Base-by-base conservation (phyloP, 2,113 vertebrate genomes). In the Uropsilus gracilis region DNA sequence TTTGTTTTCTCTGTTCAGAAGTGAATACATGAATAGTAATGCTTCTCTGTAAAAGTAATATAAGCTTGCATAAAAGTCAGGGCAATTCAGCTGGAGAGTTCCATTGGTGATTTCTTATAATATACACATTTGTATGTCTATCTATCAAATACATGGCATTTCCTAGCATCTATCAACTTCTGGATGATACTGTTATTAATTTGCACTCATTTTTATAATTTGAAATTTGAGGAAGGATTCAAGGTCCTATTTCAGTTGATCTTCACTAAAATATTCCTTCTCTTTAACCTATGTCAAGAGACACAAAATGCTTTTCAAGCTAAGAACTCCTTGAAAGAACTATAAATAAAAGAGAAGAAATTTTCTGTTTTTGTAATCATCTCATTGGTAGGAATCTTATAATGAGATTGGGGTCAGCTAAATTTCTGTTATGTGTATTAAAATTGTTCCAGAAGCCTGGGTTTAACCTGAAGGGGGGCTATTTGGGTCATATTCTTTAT, bases 1-100 rank as follows among this genome's bases (percentile, higher is more conserved):
- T 73, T 95, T 88, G 39, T 83, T 96, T 96, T 91, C 4, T 4
- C 59, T 95, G 46, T 78, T 91, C 44, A 59, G 82, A 92, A 89
- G 68, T 64, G 78, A 94, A 93, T 89, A 53, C 14, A 32, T 89
- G 64, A 95, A 94, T 81, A 86, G 16, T 73, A 69, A 57, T 94
- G 57, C 30, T 46, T 94, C 24, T 78, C 5, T 64, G 24, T 66
- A 34, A 85, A 69, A 59, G 81, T 71, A 55, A 66, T 42, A 18
- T 61, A 87, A 64, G 1, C 14, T 63, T 85, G 1, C 3, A 73
- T 66, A 63, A 82, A 96, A 86, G 44, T 26, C 8, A 46, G 6
- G 44, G 14, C 22, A 63, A 81, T 80, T 94, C 28, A 89, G 6
- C 20, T 34, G 39, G 30, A 88, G 57, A 90, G 16, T 14, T 71